Base-by-base conservation (phyloP, 2,888 invertebrate species). In the Romanomermis culicivorax region DNA sequence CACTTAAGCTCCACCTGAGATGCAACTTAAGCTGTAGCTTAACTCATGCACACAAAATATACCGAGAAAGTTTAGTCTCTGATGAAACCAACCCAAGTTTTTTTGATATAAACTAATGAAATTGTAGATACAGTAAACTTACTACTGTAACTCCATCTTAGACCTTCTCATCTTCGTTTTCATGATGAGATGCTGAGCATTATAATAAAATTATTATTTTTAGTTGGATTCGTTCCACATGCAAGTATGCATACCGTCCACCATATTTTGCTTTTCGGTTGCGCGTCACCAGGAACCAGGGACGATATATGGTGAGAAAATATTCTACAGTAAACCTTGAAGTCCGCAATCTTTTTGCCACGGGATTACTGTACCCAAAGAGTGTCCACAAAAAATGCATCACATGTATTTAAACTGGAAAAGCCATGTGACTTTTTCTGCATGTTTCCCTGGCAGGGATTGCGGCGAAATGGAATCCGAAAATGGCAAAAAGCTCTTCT, bases 231-330 rank as follows among this genome's bases (percentile, higher is more conserved):
- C 70, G 79, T 84, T 70, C 88, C 91, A 1, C 85, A 88, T 66
- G 85, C 87, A 1, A 80, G 84, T 14, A 85, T 84, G 82, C 77
- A 82, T 66, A 83, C 81, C 2, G 85, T 86, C 11, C 91, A 91
- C 74, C 91, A 91, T 70, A 88, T 91, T 79, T 73, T 91, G 51
- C 70, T 91, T 0, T 91, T 87, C 67, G 89, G 89, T 17, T 91
- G 91, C 65, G 76, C 79, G 1, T 77, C 78, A 55, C 88, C 85
- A 0, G 85, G 85, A 1, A 77, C 78, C 30, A 73, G 76, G 58
- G 77, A 79, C 55, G 71, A 76, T 25, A 80, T 82, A 52, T 85
- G 87, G 86, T 82, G 73, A 74, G 42, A 26, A 53, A 24, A 48
- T 55, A 51, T 45, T 29, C 27, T 24, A 11, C n/a, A 47, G 23